Conservation (phyloP, 2,113 vertebrate species). For the Melanocharis versteri region DNA sequence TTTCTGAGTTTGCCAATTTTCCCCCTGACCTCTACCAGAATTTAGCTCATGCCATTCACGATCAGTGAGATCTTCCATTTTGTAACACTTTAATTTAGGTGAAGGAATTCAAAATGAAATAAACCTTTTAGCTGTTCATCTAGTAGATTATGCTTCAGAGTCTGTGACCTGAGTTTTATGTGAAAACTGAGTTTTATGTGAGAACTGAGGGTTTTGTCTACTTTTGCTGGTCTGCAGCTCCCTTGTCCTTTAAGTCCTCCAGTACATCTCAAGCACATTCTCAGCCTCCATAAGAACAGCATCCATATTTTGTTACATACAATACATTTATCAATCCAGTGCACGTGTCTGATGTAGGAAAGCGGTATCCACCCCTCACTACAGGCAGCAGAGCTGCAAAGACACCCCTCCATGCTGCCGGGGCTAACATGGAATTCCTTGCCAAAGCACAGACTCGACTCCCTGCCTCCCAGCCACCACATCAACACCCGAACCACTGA, state of each 20-base stretch:
- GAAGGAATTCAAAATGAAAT: neutral
- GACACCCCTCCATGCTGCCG: neutral
- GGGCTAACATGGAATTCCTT: neutral
- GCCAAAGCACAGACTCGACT: neutral
- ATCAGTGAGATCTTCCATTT: neutral
- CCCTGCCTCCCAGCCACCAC: neutral
- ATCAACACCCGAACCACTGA: neutral
- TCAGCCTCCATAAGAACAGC: neutral
- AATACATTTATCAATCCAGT: neutral
- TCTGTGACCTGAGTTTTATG: neutral
- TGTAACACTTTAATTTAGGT: neutral
- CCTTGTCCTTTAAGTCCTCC: neutral
- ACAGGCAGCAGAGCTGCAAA: neutral
- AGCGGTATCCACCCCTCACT: neutral
- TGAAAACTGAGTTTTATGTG: neutral
- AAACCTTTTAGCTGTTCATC: neutral
- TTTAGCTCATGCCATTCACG: neutral
- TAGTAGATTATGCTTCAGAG: neutral
- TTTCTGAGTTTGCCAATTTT: neutral
- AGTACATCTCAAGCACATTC: neutral
- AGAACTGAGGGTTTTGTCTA: neutral
- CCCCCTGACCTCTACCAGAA: neutral
- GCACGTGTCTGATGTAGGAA: neutral
- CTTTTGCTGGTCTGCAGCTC: neutral
- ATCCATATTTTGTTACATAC: neutral